Evolutionary conservation across 2,113 vertebrate genomes (phyloP).

Genomic region (Anguilla japonica): DNA sequence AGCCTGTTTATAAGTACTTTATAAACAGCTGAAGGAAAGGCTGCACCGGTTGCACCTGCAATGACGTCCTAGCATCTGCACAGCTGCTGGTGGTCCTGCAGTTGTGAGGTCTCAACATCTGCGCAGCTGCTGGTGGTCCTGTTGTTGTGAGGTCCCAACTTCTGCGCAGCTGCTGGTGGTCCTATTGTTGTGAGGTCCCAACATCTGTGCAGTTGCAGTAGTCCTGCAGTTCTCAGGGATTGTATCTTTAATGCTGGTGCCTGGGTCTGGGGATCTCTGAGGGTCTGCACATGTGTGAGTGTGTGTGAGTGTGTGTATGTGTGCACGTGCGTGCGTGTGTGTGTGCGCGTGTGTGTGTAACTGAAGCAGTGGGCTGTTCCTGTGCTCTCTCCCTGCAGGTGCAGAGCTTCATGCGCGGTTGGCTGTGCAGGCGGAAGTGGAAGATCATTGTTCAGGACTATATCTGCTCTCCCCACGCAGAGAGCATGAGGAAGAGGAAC

Average conservation of each 20-base stretch:
- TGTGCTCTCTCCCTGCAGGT: conserved; percentile 70
- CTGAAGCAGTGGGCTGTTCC: background rate
- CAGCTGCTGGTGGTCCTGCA: background rate
- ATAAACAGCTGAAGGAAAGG: too few relatives aligned
- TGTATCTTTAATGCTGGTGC: background rate
- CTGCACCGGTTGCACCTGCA: background rate
- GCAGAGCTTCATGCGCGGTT: conserved; percentile 98
- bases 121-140: background rate
- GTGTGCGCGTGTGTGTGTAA: background rate
- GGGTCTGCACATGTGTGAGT: background rate
- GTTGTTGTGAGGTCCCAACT: background rate
- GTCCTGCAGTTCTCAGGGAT: background rate
- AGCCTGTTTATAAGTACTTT: too few relatives aligned
- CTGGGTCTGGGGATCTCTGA: background rate
- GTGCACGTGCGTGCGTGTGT: background rate
- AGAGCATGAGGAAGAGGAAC: conserved; percentile 98
- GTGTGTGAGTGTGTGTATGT: background rate
- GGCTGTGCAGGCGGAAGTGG: conserved; percentile 97
- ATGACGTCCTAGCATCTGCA: background rate
- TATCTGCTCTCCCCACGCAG: conserved; percentile 97
- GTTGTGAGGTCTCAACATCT: background rate
- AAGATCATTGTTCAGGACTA: conserved; percentile 99
- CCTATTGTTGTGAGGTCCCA: background rate
- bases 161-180: background rate
- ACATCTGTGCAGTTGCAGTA: background rate